These are phyloP conservation scores for Karalla daura DNA, from an alignment of 2,797 vertebrate genomes.

Conservation along the genomic window DNA sequence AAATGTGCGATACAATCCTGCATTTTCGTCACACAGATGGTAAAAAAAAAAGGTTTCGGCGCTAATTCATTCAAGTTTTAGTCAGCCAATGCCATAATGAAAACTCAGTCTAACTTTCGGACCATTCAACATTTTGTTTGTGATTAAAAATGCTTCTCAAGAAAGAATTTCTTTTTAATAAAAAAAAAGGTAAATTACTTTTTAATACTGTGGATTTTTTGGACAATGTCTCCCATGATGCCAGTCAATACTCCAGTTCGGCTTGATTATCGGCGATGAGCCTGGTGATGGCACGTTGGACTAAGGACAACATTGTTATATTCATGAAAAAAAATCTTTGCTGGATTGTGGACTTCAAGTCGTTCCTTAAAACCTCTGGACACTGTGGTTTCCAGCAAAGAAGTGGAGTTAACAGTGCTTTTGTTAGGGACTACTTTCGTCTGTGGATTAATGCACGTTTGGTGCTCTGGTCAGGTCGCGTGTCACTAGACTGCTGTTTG, in stretches of 20 bases:
- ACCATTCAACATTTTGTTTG: no score
- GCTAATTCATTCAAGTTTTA: not conserved
- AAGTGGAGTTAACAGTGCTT: constrained; percentile 26
- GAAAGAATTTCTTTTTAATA: not conserved
- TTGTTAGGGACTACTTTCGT: constrained; percentile 32
- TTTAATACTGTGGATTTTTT: no score
- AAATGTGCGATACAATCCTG: no score
- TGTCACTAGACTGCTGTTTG: not conserved
- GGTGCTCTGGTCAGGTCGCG: constrained; percentile 1
- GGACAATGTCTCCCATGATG: no score
- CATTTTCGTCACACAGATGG: not conserved
- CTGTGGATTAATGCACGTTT: not conserved
- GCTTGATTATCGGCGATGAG: no score
- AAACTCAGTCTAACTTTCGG: no score
- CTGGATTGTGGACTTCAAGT: not conserved
- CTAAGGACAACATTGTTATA: no score
- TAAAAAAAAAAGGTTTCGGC: not conserved
- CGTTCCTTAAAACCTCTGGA: not conserved
- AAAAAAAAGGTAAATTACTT: no score
- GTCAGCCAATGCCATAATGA: not conserved
- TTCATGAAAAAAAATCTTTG: no score
- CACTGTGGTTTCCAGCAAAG: not conserved
- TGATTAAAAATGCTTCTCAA: no score
- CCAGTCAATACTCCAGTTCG: no score
- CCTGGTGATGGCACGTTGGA: no score